Evolutionary conservation across 2,888 invertebrate species (phyloP).

Genomic region (Drosophila macrothrix): DNA sequence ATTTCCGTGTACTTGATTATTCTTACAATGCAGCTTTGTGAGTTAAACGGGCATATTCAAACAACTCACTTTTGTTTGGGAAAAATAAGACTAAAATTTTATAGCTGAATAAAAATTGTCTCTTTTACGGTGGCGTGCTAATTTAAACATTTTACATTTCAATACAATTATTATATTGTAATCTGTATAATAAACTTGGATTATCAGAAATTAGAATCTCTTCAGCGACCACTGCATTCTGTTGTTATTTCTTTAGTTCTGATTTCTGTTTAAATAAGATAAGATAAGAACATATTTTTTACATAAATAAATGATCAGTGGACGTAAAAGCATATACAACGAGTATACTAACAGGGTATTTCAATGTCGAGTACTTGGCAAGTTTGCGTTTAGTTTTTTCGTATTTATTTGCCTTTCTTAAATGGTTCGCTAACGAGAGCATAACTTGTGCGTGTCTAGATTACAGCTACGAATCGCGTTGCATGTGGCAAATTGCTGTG

Average conservation of each 20-base stretch:
- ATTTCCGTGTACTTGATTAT: no score
- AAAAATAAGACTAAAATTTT: not conserved
- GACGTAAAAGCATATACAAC: not conserved
- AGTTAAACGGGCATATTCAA: no score
- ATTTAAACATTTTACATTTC: no score
- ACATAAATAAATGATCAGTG: not conserved
- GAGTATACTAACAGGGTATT: constrained; percentile 25
- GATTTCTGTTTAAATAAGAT: no score
- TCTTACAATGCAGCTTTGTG: no score
- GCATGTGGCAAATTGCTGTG: constrained; percentile 72
- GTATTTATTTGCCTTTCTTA: constrained; percentile 12
- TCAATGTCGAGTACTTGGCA: not conserved
- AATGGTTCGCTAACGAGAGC: constrained; percentile 74
- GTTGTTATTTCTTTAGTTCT: no score
- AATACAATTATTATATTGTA: not conserved
- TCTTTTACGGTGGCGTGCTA: no score
- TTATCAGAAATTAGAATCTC: not conserved
- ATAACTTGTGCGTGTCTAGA: constrained; percentile 67
- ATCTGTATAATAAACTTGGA: not conserved
- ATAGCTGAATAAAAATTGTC: not conserved
- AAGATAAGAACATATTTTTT: not conserved
- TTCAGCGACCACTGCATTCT: no score
- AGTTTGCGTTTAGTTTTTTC: not conserved
- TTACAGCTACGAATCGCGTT: constrained; percentile 48
- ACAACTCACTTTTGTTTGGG: no score